Evolutionary conservation across 2,797 vertebrate genomes (phyloP).

Genomic region (Chaetophractus vellerosus): DNA sequence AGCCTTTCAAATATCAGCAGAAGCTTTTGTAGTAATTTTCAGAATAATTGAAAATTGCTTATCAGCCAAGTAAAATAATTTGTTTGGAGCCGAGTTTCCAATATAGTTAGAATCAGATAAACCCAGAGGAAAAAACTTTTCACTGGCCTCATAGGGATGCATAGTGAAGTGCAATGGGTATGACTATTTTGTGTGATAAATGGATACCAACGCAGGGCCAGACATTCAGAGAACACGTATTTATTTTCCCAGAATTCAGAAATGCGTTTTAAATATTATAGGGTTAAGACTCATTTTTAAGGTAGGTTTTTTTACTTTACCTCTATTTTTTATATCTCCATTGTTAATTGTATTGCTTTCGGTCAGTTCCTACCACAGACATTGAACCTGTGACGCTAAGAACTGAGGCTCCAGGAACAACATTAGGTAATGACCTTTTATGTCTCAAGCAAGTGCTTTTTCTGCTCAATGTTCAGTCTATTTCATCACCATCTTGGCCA

Average conservation of each 20-base stretch:
- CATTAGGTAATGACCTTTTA: constrained; percentile 84
- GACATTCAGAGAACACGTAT: background rate
- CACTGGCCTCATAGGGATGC: background rate
- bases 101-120: constrained; percentile 1
- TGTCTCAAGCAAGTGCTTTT: background rate
- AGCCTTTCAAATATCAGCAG: background rate
- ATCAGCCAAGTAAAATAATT: background rate
- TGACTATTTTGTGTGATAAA: background rate
- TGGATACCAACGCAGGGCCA: background rate
- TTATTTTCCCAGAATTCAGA: constrained; percentile 42
- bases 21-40: constrained; percentile 24
- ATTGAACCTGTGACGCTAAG: constrained; percentile 81
- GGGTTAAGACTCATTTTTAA: constrained; percentile 50
- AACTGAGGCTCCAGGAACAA: constrained; percentile 81
- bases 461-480: background rate
- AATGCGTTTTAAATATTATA: constrained; percentile 32
- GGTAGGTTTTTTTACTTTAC: constrained; percentile 9
- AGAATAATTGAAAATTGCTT: constrained; percentile 38
- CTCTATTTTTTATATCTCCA: constrained; percentile 45
- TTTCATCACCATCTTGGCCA: background rate
- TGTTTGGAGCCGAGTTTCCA: constrained; percentile 1
- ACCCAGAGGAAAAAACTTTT: background rate
- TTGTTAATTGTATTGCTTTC: constrained; percentile 75
- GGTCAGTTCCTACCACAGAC: constrained; percentile 80
- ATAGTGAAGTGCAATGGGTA: background rate